Evolutionary conservation across 1,140 invertebrate genomes (phyloP).

Genomic region (Melipona quadrifasciata): DNA sequence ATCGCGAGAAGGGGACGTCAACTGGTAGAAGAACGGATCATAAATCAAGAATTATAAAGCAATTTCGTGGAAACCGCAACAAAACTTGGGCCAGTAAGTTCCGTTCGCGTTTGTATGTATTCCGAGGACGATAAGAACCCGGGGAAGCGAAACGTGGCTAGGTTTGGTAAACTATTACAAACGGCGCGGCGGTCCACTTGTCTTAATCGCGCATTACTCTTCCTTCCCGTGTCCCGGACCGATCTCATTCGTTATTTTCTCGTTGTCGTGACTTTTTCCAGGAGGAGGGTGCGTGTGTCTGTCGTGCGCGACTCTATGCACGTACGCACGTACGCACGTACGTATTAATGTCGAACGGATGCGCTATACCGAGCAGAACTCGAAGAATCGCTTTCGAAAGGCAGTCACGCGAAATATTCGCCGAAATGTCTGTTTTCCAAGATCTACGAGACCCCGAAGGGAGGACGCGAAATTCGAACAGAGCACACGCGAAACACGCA

Average conservation of each 20-base stretch:
- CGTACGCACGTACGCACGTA: too few relatives aligned
- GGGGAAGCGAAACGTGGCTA: background rate
- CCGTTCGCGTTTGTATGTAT: constrained; percentile 22
- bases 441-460: too few relatives aligned
- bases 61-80: constrained; percentile 72
- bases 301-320: background rate
- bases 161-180: constrained; percentile 66
- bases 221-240: constrained; percentile 1
- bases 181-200: constrained; percentile 57
- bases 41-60: constrained; percentile 76
- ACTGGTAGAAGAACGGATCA: constrained; percentile 52
- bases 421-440: background rate
- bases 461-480: background rate
- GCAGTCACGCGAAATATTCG: background rate
- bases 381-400: background rate
- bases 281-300: constrained; percentile 14
- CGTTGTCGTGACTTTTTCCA: constrained; percentile 39
- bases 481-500: background rate
- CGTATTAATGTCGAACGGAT: background rate
- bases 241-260: constrained; percentile 21
- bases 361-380: constrained; percentile 1
- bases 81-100: constrained; percentile 58
- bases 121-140: background rate
- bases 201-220: constrained; percentile 69
- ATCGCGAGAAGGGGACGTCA: constrained; percentile 1